A percentile compares a stretch with the other conserved stretches of the same genome.
Conservation (phyloP, 1,140 invertebrate genomes). For the Aphaenogaster floridana region DNA sequence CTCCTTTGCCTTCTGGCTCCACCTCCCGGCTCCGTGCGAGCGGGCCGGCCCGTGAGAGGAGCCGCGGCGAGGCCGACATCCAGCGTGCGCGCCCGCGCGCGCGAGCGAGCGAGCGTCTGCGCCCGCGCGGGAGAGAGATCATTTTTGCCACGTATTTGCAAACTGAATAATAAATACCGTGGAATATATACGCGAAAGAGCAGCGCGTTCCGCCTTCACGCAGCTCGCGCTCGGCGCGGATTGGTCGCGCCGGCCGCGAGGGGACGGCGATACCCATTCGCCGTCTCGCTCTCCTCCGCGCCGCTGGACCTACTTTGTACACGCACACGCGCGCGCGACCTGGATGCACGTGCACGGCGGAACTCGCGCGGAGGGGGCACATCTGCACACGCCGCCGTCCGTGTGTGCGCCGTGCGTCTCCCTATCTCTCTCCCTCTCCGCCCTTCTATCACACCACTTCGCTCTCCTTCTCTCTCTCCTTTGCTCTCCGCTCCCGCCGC, state of each 20-base stretch:
- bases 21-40: constrained; percentile 68
- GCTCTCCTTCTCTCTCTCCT: not conserved
- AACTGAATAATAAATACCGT: constrained; percentile 87
- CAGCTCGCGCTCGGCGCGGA: constrained; percentile 84
- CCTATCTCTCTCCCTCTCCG: constrained; percentile 26
- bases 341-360: constrained; percentile 66
- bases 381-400: constrained; percentile 56
- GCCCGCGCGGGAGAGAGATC: constrained; percentile 80
- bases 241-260: constrained; percentile 84
- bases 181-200: constrained; percentile 82
- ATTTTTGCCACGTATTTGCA: constrained; percentile 87
- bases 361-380: constrained; percentile 45
- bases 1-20: constrained; percentile 80
- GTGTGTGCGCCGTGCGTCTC: constrained; percentile 50
- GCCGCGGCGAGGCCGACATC: constrained; percentile 48
- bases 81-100: constrained; percentile 36
- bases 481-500: constrained; percentile 3
- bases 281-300: constrained; percentile 72
- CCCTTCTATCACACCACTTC: not conserved
- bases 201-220: constrained; percentile 86
- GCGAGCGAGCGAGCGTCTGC: not conserved
- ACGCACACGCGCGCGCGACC: constrained; percentile 64
- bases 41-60: constrained; percentile 39
- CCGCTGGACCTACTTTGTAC: constrained; percentile 81
- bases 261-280: constrained; percentile 84